A percentile compares a stretch with the other conserved stretches of the same genome.
Evolutionary conservation across 2,888 invertebrate genomes (phyloP).

Genomic region (Microchrysa polita): DNA sequence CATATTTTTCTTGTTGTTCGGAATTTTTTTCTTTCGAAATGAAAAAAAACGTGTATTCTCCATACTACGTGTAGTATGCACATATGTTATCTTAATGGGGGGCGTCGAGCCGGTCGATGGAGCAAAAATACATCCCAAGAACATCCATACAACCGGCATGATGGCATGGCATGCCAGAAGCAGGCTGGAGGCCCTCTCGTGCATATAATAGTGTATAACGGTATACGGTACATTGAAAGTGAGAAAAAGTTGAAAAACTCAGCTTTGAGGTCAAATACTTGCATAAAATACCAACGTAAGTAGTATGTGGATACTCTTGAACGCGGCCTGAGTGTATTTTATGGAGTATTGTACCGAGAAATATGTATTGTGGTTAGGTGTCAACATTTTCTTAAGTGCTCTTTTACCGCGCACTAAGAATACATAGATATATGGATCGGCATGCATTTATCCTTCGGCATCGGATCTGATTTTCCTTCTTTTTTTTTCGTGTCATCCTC

Average conservation of each 20-base stretch:
- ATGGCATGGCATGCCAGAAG: no score
- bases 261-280: conserved; percentile 43
- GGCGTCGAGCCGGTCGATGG: no score
- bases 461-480: no score
- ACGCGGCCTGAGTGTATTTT: conserved; percentile 24
- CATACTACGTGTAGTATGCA: background rate
- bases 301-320: conserved; percentile 29
- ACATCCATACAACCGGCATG: no score
- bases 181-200: no score
- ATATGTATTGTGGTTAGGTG: conserved; percentile 24
- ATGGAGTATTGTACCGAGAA: background rate
- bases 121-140: background rate
- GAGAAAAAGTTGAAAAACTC: conserved; percentile 29
- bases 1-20: conserved; percentile 7
- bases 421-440: conserved; percentile 30
- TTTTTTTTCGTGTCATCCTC: no score
- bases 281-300: conserved; percentile 29
- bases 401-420: background rate
- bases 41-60: background rate
- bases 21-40: no score
- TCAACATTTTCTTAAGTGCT: conserved; percentile 36
- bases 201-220: no score
- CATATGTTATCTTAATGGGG: conserved; percentile 12
- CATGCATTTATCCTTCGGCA: conserved; percentile 6
- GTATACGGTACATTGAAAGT: conserved; percentile 10